Evolutionary conservation across 1,140 invertebrate genomes (phyloP).

Genomic region (Temnothorax longispinosus): DNA sequence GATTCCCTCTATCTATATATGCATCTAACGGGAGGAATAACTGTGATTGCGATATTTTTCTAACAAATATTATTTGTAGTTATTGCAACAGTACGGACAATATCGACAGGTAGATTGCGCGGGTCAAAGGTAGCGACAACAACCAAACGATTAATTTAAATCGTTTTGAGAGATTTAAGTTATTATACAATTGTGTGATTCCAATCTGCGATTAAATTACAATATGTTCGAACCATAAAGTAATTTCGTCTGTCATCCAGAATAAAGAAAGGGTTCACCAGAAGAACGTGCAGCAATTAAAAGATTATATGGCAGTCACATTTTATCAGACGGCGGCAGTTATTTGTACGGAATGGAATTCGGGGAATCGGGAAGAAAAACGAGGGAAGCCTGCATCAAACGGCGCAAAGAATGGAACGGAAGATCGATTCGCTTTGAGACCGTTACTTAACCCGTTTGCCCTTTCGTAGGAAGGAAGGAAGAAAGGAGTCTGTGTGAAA

Average conservation of each 20-base stretch:
- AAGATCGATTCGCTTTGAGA: conserved; percentile 36
- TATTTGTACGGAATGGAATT: conserved; percentile 21
- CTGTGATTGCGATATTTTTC: background rate
- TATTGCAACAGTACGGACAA: background rate
- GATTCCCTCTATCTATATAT: background rate
- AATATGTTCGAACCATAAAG: background rate
- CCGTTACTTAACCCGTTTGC: conserved; percentile 14
- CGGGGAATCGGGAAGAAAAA: background rate
- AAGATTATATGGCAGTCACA: conserved; percentile 2
- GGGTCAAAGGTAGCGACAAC: background rate
- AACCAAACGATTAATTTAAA: background rate
- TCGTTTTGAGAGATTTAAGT: background rate
- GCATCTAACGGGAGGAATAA: background rate
- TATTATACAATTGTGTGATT: background rate
- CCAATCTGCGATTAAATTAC: background rate
- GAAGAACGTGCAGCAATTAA: background rate
- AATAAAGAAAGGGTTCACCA: background rate
- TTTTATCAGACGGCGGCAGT: background rate
- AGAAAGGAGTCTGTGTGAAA: conserved; percentile 15
- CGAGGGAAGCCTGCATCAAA: background rate
- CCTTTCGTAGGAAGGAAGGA: background rate
- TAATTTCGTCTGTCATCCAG: background rate
- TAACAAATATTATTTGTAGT: conserved; percentile 24
- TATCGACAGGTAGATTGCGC: background rate
- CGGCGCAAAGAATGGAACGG: background rate